Evolutionary conservation across 1,140 invertebrate genomes (phyloP), one percentile per base, ranked within the genome.

Genomic region (Leptinotarsa texana): DNA sequence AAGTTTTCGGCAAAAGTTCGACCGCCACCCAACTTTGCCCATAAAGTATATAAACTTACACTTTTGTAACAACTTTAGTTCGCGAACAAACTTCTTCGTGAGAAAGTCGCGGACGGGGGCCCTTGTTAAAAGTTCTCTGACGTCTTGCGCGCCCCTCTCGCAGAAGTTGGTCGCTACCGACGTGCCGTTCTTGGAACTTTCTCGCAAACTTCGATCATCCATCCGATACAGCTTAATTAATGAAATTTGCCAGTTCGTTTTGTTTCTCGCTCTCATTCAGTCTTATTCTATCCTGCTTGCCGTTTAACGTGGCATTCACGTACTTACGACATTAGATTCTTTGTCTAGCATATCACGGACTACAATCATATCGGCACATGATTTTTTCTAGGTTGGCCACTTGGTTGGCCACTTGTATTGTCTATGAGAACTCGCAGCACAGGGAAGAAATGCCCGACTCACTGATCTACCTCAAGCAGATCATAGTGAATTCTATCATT

Each of bases 11-110:
- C 51, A 57, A 57, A 57, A 57, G 51, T 57, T 57, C 51, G 51
- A 57, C 51, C 51, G 51, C 51, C 51, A 83, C 82, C 83, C 81
- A 84, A 84, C 83, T 84, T 84, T 80, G 81, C 77, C 81, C 81
- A 83, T 83, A 82, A 84, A 84, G 81, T 84, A 84, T 84, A 83
- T 84, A 84, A 84, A 84, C 83, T 84, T 82, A 83, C 80, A 84
- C 81, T 84, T 84, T 84, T 83, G 83, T 83, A 84, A 83, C 83
- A 84, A 83, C 82, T 84, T 84, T 81, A 83, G 82, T 83, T 82
- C 80, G 75, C 74, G 51, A 62, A 62, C 69, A 51, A 71, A 71
- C 13, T 61, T 62, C 22, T 21, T 13, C 17, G 51, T 49, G 57
- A 62, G 69, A 61, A 71, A 48, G 42, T 69, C 33, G 24, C 69